Conservation (phyloP, 2,888 invertebrate species). For the Ochropleura leucogaster region DNA sequence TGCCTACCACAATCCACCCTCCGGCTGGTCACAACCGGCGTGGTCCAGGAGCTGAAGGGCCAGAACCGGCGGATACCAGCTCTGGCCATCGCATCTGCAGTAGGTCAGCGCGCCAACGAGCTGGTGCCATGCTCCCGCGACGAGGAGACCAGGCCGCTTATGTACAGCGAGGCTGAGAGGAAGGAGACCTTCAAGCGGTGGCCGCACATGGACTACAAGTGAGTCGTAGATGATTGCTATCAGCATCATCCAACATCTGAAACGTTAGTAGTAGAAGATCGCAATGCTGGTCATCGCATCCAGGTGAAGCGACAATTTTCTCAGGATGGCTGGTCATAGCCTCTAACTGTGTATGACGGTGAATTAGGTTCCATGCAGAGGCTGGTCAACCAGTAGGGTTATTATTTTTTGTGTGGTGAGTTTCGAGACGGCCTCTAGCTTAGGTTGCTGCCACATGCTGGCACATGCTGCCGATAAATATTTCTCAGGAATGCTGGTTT, state of each 20-base stretch:
- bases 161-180: conserved; percentile 98
- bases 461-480: too few species aligned
- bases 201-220: conserved; percentile 99
- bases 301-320: not conserved
- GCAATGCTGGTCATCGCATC: not conserved
- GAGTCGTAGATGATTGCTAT: conserved; percentile 65
- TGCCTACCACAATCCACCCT: conserved; percentile 95
- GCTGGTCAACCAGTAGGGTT: not conserved
- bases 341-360: not conserved
- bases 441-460: too few species aligned
- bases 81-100: conserved; percentile 96
- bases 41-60: conserved; percentile 95
- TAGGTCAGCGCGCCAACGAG: conserved; percentile 96
- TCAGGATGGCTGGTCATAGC: not conserved
- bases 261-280: not conserved
- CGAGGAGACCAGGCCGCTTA: conserved; percentile 89
- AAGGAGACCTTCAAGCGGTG: conserved; percentile 97
- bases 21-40: conserved; percentile 94
- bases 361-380: not conserved
- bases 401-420: too few species aligned
- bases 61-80: conserved; percentile 96
- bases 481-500: too few species aligned
- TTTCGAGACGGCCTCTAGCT: too few species aligned
- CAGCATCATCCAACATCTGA: not conserved
- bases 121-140: conserved; percentile 91